phyloP scores from a whole-genome alignment of 35 echinoderm and acorn worm species.

The Diadema setosum region DNA sequence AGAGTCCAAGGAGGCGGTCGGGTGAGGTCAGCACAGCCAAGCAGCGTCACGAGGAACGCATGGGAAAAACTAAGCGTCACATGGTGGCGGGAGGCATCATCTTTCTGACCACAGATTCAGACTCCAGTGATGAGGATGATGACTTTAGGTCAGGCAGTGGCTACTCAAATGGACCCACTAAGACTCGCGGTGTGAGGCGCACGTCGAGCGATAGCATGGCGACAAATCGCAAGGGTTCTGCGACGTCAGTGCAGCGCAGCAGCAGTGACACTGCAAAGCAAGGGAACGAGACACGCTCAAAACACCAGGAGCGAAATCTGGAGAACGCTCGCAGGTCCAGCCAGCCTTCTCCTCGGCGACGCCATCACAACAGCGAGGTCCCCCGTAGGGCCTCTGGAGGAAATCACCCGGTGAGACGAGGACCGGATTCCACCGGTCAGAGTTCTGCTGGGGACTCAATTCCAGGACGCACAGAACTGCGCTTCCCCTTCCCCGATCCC shows the following conservation, averaged over 20 bases:
- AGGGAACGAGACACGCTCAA: slow-evolving; percentile 10
- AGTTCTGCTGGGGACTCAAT: background rate
- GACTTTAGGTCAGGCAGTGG: background rate
- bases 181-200: slow-evolving; percentile 32
- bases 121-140: slow-evolving; percentile 62
- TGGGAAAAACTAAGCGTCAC: background rate
- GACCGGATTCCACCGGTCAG: background rate
- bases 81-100: slow-evolving; percentile 43
- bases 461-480: background rate
- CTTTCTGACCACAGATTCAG: slow-evolving; percentile 42
- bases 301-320: background rate
- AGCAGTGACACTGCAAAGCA: slow-evolving; percentile 9
- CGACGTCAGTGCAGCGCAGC: background rate
- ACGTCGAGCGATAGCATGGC: slow-evolving; percentile 73
- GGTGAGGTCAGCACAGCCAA: background rate
- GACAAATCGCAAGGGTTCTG: slow-evolving; percentile 14
- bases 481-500: slow-evolving; percentile 15
- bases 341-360: slow-evolving; percentile 1
- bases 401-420: background rate
- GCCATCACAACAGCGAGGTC: background rate
- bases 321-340: slow-evolving; percentile 8
- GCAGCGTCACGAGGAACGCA: background rate
- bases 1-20: background rate
- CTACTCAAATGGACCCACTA: background rate
- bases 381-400: background rate